Percentiles rank a stretch among this genome's conserved stretches.
Conservation (phyloP, 2,797 vertebrate species). For the Sus cebifrons region DNA sequence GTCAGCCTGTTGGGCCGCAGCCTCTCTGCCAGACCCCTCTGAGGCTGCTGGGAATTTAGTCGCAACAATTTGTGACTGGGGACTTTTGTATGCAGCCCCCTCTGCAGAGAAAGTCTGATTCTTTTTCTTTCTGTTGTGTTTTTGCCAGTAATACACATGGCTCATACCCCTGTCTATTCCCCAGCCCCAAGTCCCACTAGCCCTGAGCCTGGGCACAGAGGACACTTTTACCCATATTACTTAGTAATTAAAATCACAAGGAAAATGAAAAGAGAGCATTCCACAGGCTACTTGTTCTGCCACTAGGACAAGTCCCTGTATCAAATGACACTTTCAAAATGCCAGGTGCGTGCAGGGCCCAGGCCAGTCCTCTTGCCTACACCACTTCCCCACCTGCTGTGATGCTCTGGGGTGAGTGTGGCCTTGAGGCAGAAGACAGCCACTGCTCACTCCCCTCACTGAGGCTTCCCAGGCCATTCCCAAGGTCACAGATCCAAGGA, state of each 20-base stretch:
- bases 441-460: accelerated
- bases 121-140: background rate
- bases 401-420: background rate
- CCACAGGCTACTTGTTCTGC: background rate
- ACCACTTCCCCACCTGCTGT: background rate
- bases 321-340: background rate
- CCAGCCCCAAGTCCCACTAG: background rate
- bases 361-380: background rate
- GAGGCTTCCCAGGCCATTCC: background rate
- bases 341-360: background rate
- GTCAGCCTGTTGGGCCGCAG: too few species aligned
- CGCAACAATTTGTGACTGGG: background rate
- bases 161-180: background rate
- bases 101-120: background rate
- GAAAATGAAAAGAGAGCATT: background rate
- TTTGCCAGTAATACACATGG: background rate
- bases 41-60: background rate
- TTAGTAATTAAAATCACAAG: background rate
- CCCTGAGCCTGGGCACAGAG: background rate
- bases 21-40: accelerated
- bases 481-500: background rate
- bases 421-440: background rate
- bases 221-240: background rate
- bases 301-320: background rate
- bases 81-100: background rate